These are phyloP conservation scores for Carcharodon carcharias DNA, from an alignment of 2,797 vertebrate species.

Conservation along the genomic window DNA sequence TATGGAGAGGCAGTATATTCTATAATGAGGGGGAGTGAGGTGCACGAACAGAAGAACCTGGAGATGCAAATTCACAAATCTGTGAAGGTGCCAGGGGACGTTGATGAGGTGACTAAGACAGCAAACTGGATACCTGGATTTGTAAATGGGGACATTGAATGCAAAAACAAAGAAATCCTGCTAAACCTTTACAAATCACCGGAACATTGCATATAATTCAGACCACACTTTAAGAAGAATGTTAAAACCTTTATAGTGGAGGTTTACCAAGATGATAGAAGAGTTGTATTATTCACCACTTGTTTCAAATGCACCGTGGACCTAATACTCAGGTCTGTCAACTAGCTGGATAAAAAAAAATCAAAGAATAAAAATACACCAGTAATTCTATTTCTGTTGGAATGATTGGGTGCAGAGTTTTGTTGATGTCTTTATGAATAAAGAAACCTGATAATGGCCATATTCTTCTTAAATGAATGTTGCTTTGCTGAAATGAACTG, in stretches of 20 bases:
- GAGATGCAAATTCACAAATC: not conserved
- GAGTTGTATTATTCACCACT: not conserved
- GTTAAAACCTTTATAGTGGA: not conserved
- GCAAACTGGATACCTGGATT: not conserved
- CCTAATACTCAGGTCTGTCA: not conserved
- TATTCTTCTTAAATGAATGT: not conserved
- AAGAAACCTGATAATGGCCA: not conserved
- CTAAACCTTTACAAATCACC: not conserved
- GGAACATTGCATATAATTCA: not conserved
- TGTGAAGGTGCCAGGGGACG: too few species aligned
- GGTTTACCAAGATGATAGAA: not conserved
- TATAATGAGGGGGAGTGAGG: not conserved
- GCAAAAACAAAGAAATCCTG: not conserved
- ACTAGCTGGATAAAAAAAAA: not conserved
- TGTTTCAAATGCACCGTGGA: not conserved
- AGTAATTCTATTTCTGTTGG: not conserved
- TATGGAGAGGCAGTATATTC: not conserved
- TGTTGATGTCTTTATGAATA: not conserved
- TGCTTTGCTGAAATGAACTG: not conserved
- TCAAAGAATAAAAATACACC: not conserved
- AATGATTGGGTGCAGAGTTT: not conserved
- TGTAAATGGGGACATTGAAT: not conserved
- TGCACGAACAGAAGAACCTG: not conserved
- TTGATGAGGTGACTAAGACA: not conserved
- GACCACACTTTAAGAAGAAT: not conserved